Base-by-base conservation (phyloP, 1,140 invertebrate genomes). In the Drosophila equinoxialis region DNA sequence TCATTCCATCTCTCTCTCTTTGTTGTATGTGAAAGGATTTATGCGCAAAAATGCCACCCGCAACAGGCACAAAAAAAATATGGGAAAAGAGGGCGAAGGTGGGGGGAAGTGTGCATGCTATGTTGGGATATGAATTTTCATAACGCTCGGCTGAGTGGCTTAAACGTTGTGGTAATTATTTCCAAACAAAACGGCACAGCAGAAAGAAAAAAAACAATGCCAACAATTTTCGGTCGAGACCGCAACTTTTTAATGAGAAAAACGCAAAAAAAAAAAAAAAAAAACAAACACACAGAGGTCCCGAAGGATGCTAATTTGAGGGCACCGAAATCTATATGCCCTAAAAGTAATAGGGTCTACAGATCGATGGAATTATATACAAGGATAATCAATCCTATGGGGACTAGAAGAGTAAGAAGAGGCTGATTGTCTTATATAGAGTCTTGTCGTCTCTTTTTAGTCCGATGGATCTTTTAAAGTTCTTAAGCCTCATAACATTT, bases 111-210 rank as follows among this genome's bases (percentile, higher is more conserved):
- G 71, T 79, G 65, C 62, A 69, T 71, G 69, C 61, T 26, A 60
- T 64, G 63, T 54, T 60, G 69, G 81, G 65, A 83, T 87, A 89
- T 87, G 80, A 87, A 87, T 87, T 87, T 89, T 60, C 83, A 89
- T 86, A 89, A 89, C 80, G 83, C 80, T 79, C 68, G 69, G 79
- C 68, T 86, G 83, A 87, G 84, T 87, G 83, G 83, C 74, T 87
- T 83, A 83, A 83, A 85, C 83, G 79, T 83, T 79, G 83, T 83
- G 82, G 83, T 83, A 87, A 86, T 87, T 86, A 87, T 86, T 86
- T 87, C 62, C 71, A 74, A 76, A 80, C 76, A 83, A 68, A 70
- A 74, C 65, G 39, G 17, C 42, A 6, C 33, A 57, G 62, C 35
- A 61, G 30, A 30, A 59, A 65, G n/a, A n/a, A 42, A 64, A 23